A percentile compares a stretch with the other conserved stretches of the same genome.
Evolutionary conservation across 2,797 vertebrate species (phyloP).

Genomic region (Falco concolor): DNA sequence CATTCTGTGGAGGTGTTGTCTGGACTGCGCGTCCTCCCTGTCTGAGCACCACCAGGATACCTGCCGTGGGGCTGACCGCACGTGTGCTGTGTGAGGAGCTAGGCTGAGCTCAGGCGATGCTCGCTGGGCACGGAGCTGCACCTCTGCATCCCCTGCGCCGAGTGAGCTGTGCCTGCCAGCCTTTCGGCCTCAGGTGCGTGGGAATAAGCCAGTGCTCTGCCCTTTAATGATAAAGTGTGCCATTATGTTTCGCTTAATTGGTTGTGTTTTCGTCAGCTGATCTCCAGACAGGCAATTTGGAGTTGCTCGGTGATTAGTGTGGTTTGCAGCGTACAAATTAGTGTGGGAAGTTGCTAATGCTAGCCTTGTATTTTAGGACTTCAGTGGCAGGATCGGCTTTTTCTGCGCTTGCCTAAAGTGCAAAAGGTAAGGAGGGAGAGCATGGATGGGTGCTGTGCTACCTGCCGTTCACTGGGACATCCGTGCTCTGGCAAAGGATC

Average conservation of each 20-base stretch:
- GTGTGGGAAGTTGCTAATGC: neutral
- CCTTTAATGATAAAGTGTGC: neutral
- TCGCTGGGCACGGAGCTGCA: rapidly evolving
- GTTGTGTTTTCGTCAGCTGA: neutral
- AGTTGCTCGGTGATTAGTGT: neutral
- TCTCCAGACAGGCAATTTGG: neutral
- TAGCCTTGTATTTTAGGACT: neutral
- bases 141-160: rapidly evolving
- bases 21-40: neutral
- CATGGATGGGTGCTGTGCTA: rapidly evolving
- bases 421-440: neutral
- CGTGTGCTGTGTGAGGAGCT: neutral
- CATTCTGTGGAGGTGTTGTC: neutral
- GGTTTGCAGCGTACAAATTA: conserved; percentile 36
- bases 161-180: rapidly evolving
- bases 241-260: neutral
- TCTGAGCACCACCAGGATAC: rapidly evolving
- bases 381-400: neutral
- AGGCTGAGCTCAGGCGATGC: neutral
- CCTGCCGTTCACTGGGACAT: rapidly evolving
- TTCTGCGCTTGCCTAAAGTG: rapidly evolving
- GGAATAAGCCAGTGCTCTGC: neutral
- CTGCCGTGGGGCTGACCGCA: rapidly evolving
- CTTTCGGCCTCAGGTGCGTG: neutral
- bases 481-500: neutral